A percentile compares a stretch with the other conserved stretches of the same genome.
These are phyloP conservation scores for Steinernema feltiae DNA, from an alignment of 1,140 invertebrate genomes.

Conservation along the genomic window DNA sequence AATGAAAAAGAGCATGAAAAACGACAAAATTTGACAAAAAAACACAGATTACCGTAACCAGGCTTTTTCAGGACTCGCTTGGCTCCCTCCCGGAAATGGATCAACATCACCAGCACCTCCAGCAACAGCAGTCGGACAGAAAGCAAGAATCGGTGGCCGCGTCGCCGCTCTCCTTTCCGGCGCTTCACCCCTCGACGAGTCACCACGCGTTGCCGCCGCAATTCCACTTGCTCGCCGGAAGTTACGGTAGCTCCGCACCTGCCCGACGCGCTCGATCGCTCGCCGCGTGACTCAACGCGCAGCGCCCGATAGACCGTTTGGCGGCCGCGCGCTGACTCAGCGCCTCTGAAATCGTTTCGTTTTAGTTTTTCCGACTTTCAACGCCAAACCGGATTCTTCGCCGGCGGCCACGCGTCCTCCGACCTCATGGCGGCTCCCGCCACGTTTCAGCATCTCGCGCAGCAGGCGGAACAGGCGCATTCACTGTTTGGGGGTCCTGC, in stretches of 20 bases:
- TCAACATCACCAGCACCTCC: too few relatives aligned
- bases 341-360: not conserved
- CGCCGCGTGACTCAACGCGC: not conserved
- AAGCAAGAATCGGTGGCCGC: not conserved
- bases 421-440: not conserved
- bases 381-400: not conserved
- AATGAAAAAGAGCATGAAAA: not conserved
- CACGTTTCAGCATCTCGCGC: slow-evolving; percentile 3
- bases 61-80: not conserved
- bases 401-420: not conserved
- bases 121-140: not conserved
- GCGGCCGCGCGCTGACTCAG: not conserved
- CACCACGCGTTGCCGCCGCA: not conserved
- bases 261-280: not conserved
- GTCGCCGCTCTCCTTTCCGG: not conserved
- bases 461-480: slow-evolving; percentile 1
- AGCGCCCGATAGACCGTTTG: not conserved
- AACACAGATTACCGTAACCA: too few relatives aligned
- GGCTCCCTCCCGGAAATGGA: slow-evolving; percentile 6
- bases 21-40: not conserved
- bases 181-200: not conserved
- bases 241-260: not conserved
- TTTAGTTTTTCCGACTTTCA: slow-evolving; percentile 3
- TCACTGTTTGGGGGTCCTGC: not conserved
- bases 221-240: not conserved